A percentile compares a stretch with the other conserved stretches of the same genome.
Evolutionary conservation across 1,140 invertebrate species (phyloP).

Genomic region (Brevipalpus yothersi): DNA sequence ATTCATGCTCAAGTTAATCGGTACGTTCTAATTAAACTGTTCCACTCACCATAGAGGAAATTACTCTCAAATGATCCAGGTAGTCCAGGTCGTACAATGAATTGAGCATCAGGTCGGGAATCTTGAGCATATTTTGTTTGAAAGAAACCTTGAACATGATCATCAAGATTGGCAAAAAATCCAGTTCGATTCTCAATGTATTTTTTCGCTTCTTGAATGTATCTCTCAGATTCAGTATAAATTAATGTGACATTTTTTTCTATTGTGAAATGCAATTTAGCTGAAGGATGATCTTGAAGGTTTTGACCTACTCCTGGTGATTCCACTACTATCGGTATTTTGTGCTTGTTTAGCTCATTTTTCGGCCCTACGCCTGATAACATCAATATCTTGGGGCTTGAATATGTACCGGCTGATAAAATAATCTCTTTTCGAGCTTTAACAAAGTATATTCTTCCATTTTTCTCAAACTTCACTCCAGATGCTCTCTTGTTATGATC

Average conservation of each 20-base stretch:
- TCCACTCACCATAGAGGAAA: neutral
- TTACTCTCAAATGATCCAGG: neutral
- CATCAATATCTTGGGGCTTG: conserved; percentile 72
- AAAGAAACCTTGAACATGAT: neutral
- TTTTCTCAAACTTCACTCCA: conserved; percentile 19
- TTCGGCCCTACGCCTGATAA: conserved; percentile 58
- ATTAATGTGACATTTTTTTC: too few relatives aligned
- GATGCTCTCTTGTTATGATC: neutral
- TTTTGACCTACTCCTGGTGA: conserved; percentile 23
- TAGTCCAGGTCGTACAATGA: neutral
- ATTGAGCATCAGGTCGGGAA: neutral
- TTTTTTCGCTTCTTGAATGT: neutral
- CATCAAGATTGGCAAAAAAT: neutral
- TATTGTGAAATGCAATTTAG: neutral
- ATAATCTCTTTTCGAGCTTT: conserved; percentile 50
- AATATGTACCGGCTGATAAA: conserved; percentile 56
- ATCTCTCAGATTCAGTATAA: too few relatives aligned
- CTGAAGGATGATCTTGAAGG: conserved; percentile 20
- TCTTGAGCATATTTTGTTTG: neutral
- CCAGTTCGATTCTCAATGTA: neutral
- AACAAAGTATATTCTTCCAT: conserved; percentile 33
- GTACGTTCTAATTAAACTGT: neutral
- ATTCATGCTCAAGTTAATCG: neutral
- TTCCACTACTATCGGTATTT: conserved; percentile 23
- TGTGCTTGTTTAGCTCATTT: conserved; percentile 4